phyloP scores from a whole-genome alignment of 2,113 vertebrate species.

The Caracal caracal region DNA sequence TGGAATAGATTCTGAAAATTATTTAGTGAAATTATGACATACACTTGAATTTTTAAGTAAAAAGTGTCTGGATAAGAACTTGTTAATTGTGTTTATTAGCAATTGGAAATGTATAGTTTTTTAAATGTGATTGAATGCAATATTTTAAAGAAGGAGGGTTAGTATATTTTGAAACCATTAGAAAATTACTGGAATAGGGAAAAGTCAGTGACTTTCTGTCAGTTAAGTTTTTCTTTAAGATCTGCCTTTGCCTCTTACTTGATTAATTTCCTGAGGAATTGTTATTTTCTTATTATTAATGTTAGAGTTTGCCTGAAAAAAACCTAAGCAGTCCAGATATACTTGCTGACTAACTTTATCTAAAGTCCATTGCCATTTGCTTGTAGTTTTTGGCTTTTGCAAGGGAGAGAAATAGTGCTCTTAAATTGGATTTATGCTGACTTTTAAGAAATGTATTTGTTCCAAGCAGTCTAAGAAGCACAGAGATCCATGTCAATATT shows the following conservation, averaged over 20 bases:
- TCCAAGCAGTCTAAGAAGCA: conserved; percentile 83
- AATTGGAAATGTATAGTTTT: conserved; percentile 71
- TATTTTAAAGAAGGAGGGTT: conserved; percentile 65
- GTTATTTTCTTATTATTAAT: conserved; percentile 69
- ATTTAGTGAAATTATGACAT: conserved; percentile 50
- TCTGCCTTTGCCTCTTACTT: conserved; percentile 69
- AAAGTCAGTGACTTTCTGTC: conserved; percentile 50
- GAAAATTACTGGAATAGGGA: conserved; percentile 45
- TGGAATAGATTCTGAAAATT: conserved; percentile 48
- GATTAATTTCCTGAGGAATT: conserved; percentile 73
- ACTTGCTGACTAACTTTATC: conserved; percentile 32
- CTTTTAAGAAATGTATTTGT: conserved; percentile 85
- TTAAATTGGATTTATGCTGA: conserved; percentile 81
- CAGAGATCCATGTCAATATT: conserved; percentile 89
- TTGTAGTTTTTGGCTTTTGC: conserved; percentile 79
- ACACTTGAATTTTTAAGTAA: conserved; percentile 52
- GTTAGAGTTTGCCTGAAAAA: conserved; percentile 62
- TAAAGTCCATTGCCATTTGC: conserved; percentile 79
- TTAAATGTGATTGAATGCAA: conserved; percentile 65
- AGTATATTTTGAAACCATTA: conserved; percentile 74
- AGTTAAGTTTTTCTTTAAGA: conserved; percentile 69
- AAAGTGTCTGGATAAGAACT: conserved; percentile 51
- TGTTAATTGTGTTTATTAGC: conserved; percentile 62
- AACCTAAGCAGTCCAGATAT: conserved; percentile 59
- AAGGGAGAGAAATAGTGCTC: conserved; percentile 77